Evolutionary conservation across 2,888 invertebrate species (phyloP).

Genomic region (Priocnemis perturbator): DNA sequence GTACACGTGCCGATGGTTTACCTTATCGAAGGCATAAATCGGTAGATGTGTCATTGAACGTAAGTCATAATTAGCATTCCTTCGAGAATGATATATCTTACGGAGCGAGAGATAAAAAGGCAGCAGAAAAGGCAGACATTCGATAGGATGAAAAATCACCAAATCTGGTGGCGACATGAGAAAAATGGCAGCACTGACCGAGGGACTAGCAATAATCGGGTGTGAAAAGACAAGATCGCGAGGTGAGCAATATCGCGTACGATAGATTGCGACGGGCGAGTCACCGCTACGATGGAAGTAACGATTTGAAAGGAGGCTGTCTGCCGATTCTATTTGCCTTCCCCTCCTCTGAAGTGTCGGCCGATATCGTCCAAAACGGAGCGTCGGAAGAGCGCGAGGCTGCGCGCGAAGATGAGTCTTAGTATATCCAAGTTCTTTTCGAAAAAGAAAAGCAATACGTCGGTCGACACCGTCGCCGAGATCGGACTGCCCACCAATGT

Average conservation of each 20-base stretch:
- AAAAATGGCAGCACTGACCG: constrained; percentile 7
- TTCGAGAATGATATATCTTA: no score
- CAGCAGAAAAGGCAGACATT: no score
- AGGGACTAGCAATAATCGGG: constrained; percentile 4
- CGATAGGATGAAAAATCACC: background rate
- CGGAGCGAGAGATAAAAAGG: no score
- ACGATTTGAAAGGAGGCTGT: background rate
- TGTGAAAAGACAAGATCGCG: constrained; percentile 4
- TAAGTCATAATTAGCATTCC: no score
- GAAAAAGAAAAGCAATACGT: constrained; percentile 62
- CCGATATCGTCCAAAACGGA: constrained; percentile 26
- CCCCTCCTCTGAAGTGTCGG: background rate
- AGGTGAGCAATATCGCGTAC: background rate
- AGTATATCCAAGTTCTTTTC: constrained; percentile 72
- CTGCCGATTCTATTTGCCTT: background rate
- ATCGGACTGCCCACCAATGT: constrained; percentile 92
- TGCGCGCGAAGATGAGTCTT: constrained; percentile 67
- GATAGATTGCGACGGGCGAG: constrained; percentile 10
- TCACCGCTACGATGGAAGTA: background rate
- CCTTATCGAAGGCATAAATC: no score
- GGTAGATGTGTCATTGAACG: no score
- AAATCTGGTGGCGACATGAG: constrained; percentile 1
- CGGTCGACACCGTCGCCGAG: constrained; percentile 77
- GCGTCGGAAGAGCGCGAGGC: constrained; percentile 20
- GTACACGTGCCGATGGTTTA: no score